Evolutionary conservation across 1,140 invertebrate species (phyloP), one percentile per base, ranked within the genome.

Genomic region (Stenopsyche tienmushanensis): DNA sequence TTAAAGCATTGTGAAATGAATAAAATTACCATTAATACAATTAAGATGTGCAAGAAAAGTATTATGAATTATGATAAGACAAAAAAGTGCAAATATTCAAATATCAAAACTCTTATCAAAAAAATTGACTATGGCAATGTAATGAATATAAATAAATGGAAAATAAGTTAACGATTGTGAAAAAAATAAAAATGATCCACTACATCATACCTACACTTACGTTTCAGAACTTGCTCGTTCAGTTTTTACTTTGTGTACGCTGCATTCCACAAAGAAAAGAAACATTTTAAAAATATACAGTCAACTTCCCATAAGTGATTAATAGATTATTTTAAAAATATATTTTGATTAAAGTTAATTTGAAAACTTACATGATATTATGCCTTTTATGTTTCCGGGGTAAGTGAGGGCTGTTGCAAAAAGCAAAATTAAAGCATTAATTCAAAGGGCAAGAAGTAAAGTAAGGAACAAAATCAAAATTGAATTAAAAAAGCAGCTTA

Each of bases 401-500:
- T 77, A 81, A 80, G 71, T 80, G 80, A 50, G 80, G 76, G 76
- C 80, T 81, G 79, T 68, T 63, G 13, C 2, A 45, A 65, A 60
- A 54, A 62, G 49, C 39, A 47, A 49, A 49, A 65, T 44, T 45
- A 64, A 21, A 20, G 17, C 18, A 26, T 47, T 25, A 50, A 52
- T 47, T 9, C 25, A 39, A 23, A 26, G 8, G 20, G 25, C 10
- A 50, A 10, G 10, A 62, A 49, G 29, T 23, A 54, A 53, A 5
- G 23, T 25, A 62, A 47, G 8, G 1, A n/a, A n/a, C n/a, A n/a
- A n/a, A n/a, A n/a, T n/a, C n/a, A n/a, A n/a, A n/a, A n/a, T n/a
- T n/a, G n/a, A n/a, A n/a, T n/a, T n/a, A n/a, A n/a, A n/a, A n/a
- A n/a, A n/a, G n/a, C n/a, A n/a, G n/a, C n/a, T n/a, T n/a, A n/a